Conservation (phyloP, 2,888 invertebrate genomes). For the Eudemis profundana region DNA sequence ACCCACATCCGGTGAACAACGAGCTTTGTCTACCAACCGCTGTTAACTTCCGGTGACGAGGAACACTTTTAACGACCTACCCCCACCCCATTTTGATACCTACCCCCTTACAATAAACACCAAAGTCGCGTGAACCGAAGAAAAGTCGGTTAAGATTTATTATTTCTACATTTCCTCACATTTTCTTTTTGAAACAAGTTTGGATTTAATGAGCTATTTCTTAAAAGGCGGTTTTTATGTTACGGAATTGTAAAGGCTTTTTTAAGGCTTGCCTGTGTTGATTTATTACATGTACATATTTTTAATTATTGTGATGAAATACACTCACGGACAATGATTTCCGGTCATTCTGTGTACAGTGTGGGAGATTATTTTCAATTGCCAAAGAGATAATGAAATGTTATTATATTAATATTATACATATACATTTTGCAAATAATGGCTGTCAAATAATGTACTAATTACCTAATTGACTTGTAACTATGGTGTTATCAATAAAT, state of each 20-base stretch:
- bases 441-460: too few species aligned
- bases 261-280: neutral
- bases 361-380: too few species aligned
- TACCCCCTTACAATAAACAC: slow-evolving; percentile 49
- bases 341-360: too few species aligned
- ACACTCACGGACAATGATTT: too few species aligned
- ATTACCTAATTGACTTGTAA: too few species aligned
- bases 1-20: slow-evolving; percentile 63
- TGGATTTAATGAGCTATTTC: slow-evolving; percentile 37
- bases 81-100: slow-evolving; percentile 47
- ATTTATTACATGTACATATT: too few species aligned
- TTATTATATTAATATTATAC: too few species aligned
- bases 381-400: too few species aligned
- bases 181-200: slow-evolving; percentile 53
- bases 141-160: slow-evolving; percentile 65
- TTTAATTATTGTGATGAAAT: too few species aligned
- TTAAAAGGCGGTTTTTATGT: slow-evolving; percentile 28
- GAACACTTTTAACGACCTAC: slow-evolving; percentile 64
- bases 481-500: too few species aligned
- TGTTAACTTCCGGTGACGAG: slow-evolving; percentile 59
- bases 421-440: too few species aligned
- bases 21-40: slow-evolving; percentile 62
- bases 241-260: neutral
- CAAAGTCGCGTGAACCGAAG: slow-evolving; percentile 45
- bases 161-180: slow-evolving; percentile 66